Base-by-base conservation (phyloP, 1,140 invertebrate genomes). In the Cydia fagiglandana region DNA sequence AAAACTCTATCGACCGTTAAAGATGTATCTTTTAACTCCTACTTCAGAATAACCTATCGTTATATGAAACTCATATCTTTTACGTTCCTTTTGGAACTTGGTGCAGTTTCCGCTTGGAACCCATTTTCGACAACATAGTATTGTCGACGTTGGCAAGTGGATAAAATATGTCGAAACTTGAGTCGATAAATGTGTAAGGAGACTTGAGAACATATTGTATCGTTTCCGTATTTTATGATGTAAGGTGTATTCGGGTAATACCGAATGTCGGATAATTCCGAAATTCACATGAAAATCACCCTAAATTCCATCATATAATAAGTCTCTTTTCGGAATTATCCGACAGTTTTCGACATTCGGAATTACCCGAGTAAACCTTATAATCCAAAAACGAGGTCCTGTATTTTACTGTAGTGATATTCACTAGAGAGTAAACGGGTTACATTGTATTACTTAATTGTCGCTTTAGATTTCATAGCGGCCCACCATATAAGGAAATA, bases 1-100 rank as follows among this genome's bases (percentile, higher is more conserved):
- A 83, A 77, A 84, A 85, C 79, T 85, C 80, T 79, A 84, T 84
- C 83, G 83, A 86, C 83, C 85, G 83, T 83, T 84, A 82, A 85
- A 83, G 78, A 86, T 83, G 68, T 86, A 84, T 85, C 76, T 80
- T 75, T 73, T 66, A 83, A 86, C 61, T 85, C 56, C 20, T n/a
- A 24, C 24, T 61, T 24, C 56, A 12, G 7, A 24, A 24, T 61
- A 9, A 2, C 53, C 53, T 12, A 56, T 56, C n/a, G 15, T 17
- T 17, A n/a, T 61, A 56, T 20, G 53, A 24, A 61, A 1, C 5
- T 53, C 15, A 1, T n/a, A 83, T 79, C 64, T 68, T 73, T 61
- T 24, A 47, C 41, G 75, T 75, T 74, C 74, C 76, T 61, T 61
- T 12, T 73, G n/a, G 53, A 56, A 78, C 68, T 66, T 75, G 76